Percentiles rank a stretch among this genome's conserved stretches.
These are phyloP conservation scores for Callinectes sapidus DNA, from an alignment of 2,888 invertebrate genomes.

Conservation along the genomic window DNA sequence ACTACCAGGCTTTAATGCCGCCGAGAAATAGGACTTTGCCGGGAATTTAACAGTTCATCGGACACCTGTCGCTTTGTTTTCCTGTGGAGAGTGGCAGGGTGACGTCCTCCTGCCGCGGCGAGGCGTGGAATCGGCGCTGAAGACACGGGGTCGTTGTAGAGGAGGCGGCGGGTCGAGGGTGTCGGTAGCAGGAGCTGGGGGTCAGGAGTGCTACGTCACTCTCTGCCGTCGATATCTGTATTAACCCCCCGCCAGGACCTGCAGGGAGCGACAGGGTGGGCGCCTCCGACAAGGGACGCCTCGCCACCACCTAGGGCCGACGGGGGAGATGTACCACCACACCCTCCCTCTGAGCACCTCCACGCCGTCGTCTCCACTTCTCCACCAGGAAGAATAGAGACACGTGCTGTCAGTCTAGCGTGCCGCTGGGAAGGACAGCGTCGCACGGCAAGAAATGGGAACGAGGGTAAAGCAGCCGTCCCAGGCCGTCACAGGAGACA, in stretches of 20 bases:
- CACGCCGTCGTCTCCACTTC: background rate
- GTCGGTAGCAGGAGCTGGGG: constrained; percentile 62
- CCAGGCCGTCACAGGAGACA: constrained; percentile 3
- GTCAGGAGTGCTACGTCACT: constrained; percentile 67
- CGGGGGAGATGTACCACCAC: constrained; percentile 34
- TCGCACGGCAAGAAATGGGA: constrained; percentile 24
- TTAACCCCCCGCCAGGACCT: constrained; percentile 67
- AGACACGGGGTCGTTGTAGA: constrained; percentile 43
- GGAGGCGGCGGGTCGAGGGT: constrained; percentile 45
- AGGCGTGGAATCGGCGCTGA: background rate
- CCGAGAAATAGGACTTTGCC: constrained; percentile 46
- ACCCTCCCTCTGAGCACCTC: background rate
- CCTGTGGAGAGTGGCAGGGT: background rate
- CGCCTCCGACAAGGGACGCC: constrained; percentile 28
- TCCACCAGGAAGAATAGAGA: constrained; percentile 31
- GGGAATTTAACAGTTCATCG: constrained; percentile 43
- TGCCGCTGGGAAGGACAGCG: background rate
- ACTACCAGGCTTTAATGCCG: constrained; percentile 30
- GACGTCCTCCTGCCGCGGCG: background rate
- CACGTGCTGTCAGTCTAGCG: constrained; percentile 1
- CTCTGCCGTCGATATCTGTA: constrained; percentile 69
- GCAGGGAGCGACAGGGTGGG: constrained; percentile 55
- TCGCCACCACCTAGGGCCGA: constrained; percentile 44
- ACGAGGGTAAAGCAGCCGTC: constrained; percentile 16
- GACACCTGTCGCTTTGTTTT: constrained; percentile 36